Base-by-base conservation (phyloP, 2,113 vertebrate genomes). In the Labrus mixtus region DNA sequence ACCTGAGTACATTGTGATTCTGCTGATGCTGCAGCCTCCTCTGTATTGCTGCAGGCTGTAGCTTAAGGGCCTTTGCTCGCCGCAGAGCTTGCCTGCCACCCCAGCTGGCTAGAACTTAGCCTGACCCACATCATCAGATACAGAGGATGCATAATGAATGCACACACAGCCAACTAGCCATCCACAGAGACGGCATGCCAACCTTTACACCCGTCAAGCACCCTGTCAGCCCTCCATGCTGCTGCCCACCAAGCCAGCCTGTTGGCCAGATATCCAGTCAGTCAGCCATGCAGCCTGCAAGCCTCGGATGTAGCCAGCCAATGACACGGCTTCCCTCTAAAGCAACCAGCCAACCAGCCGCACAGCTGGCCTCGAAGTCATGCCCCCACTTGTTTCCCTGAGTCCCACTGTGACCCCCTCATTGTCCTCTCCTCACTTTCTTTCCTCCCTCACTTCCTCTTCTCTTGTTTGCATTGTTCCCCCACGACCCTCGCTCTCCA, bases 91-190 rank as follows among this genome's bases (percentile, higher is more conserved):
- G 79, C 75, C 56, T 81, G 69, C 66, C 66, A 57, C 72, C 74
- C 62, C 81, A 73, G 78, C 78, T 75, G 81, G 76, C 72, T 33
- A 50, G 64, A 87, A 59, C 86, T 74, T 81, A 85, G 71, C 83
- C 75, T 90, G 88, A 91, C 87, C 90, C 86, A 88, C 84, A 93
- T 92, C 79, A 89, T 88, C 85, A 88, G 79, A 79, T 83, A 81
- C 83, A 81, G 71, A 58, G 63, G 58, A 87, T 92, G 73, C 92
- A 91, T 92, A 91, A 93, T 91, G 81, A 93, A 93, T 90, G 83
- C 79, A 67, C 67, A 65, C 68, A 54, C 73, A 64, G 76, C 74
- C 74, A 86, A 56, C 72, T 71, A 65, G 78, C 73, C 76, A 73
- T 87, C 84, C 82, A 55, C 71, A 45, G 45, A 75, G 84, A 75